These are phyloP conservation scores for Paraplagusia blochii DNA, from an alignment of 2,113 vertebrate genomes.

Conservation along the genomic window DNA sequence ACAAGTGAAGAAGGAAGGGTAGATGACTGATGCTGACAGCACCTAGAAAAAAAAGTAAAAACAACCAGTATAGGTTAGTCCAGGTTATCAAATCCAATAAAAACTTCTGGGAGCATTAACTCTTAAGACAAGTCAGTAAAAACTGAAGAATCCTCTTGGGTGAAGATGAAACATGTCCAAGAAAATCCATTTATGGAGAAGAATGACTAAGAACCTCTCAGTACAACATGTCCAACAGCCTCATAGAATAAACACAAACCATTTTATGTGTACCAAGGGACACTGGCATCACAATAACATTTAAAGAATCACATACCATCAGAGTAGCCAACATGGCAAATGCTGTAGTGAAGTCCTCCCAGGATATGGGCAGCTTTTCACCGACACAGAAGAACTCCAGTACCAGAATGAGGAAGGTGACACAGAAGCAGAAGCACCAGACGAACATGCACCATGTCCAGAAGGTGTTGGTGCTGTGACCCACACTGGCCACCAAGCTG, in stretches of 20 bases:
- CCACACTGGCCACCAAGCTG: constrained; percentile 78
- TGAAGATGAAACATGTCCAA: too few relatives aligned
- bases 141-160: too few relatives aligned
- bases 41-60: constrained; percentile 44
- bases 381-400: constrained; percentile 75
- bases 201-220: too few relatives aligned
- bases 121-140: too few relatives aligned
- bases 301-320: constrained; percentile 64
- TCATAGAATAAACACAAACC: too few relatives aligned
- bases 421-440: constrained; percentile 83
- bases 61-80: too few relatives aligned
- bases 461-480: rapidly evolving
- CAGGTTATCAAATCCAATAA: too few relatives aligned
- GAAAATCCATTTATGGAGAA: too few relatives aligned
- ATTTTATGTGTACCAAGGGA: too few relatives aligned
- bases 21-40: constrained; percentile 81
- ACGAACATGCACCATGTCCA: constrained; percentile 85
- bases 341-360: constrained; percentile 83
- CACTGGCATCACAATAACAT: not conserved
- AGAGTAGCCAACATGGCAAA: constrained; percentile 82
- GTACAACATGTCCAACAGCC: too few relatives aligned
- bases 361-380: constrained; percentile 77
- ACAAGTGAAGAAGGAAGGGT: constrained; percentile 59
- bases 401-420: constrained; percentile 79
- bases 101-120: too few relatives aligned